Evolutionary conservation across 2,888 invertebrate species (phyloP), one percentile per base, ranked within the genome.

Genomic region (Drepana falcataria): DNA sequence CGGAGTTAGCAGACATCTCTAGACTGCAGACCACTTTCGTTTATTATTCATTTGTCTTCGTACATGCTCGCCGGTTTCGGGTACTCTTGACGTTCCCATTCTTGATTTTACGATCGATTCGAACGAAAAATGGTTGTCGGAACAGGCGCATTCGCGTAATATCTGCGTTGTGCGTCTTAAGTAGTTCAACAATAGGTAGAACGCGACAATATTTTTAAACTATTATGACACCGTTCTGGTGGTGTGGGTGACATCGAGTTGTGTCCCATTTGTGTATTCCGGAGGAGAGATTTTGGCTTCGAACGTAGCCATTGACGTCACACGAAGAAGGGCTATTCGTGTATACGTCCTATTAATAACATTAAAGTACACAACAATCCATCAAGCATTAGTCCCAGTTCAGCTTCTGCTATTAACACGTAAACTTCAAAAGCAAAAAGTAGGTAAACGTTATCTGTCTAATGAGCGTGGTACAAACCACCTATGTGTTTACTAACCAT

Each of bases 321-420:
- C 65, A 58, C 66, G 70, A 71, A 67, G 71, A 77, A 85, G 85
- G 85, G 83, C 82, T 86, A 84, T 85, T 84, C 81, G 74, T 72
- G 81, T 79, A 73, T 75, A 69, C 67, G 65, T 61, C 58, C 83
- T 87, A 85, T 79, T 78, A 83, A 82, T 85, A 84, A 74, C 66
- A 79, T 73, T 70, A 71, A 80, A 75, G 71, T 71, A 66, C 51
- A 55, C 57, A 47, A 57, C 9, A 62, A 59, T 51, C 44, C 56
- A 49, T n/a, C 59, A 61, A 59, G 63, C 59, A 59, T 59, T 63
- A 62, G 58, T 60, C 63, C 60, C 54, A 61, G 53, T 55, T 65
- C 55, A 62, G 55, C 54, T 64, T 60, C 51, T 47, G 48, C 58
- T 59, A 57, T 55, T 54, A 58, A 47, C 47, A 48, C 55, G 52